These are phyloP conservation scores for Cephalophus harveyi DNA, from an alignment of 2,113 vertebrate species.

Conservation along the genomic window DNA sequence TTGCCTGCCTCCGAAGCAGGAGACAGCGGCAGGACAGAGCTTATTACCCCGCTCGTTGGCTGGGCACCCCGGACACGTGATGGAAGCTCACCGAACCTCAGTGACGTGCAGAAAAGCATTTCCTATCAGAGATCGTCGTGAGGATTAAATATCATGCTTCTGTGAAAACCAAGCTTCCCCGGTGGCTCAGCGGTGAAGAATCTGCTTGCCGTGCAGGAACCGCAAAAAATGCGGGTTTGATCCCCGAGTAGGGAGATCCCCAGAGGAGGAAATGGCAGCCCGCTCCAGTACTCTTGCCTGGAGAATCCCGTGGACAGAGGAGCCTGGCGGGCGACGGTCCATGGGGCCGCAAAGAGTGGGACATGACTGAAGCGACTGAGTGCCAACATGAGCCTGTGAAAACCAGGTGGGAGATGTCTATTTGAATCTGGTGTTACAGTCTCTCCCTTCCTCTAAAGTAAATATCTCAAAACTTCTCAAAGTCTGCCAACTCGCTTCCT, in stretches of 20 bases:
- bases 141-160: neutral
- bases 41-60: neutral
- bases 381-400: neutral
- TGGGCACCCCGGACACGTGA: neutral
- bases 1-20: neutral
- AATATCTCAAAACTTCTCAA: neutral
- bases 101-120: neutral
- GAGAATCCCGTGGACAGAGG: neutral
- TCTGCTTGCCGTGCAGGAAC: neutral
- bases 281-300: neutral
- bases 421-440: neutral
- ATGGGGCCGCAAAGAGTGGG: neutral
- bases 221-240: rapidly evolving
- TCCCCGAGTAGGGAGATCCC: neutral
- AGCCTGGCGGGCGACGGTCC: neutral
- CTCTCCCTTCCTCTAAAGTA: neutral
- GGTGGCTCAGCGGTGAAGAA: neutral
- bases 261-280: neutral
- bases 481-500: neutral
- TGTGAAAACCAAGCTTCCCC: neutral
- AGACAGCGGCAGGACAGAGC: neutral
- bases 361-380: neutral
- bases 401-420: neutral
- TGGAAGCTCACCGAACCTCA: neutral
- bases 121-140: neutral